Conservation (phyloP, 2,113 vertebrate genomes). For the Polyodon spathula region DNA sequence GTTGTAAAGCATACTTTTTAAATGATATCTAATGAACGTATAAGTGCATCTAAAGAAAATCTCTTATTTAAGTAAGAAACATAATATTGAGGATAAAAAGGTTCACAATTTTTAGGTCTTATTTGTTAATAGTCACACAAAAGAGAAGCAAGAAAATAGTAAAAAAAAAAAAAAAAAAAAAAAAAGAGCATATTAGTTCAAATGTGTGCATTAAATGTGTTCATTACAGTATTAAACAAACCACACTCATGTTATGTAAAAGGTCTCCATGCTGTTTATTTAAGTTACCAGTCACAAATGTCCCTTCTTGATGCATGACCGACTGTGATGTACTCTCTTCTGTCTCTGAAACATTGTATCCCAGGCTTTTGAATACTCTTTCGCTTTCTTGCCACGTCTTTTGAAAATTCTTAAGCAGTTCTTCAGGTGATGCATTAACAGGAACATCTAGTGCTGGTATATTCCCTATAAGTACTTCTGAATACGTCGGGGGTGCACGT, state of each 20-base stretch:
- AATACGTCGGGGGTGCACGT: slow-evolving; percentile 67
- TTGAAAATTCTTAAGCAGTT: slow-evolving; percentile 67
- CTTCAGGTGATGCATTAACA: slow-evolving; percentile 56
- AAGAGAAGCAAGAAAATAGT: too few species aligned
- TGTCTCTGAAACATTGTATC: slow-evolving; percentile 59
- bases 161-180: too few species aligned
- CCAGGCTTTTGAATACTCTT: slow-evolving; percentile 64
- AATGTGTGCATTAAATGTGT: too few species aligned
- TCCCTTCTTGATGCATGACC: slow-evolving; percentile 51
- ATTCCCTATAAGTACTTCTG: slow-evolving; percentile 72
- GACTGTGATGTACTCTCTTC: slow-evolving; percentile 41
- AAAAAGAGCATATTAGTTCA: too few species aligned
- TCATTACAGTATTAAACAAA: neutral
- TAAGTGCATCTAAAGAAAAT: too few species aligned
- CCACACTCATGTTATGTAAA: slow-evolving; percentile 33
- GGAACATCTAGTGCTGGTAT: slow-evolving; percentile 42
- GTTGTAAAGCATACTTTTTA: too few species aligned
- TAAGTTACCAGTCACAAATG: slow-evolving; percentile 58
- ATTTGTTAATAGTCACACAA: too few species aligned
- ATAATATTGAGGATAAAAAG: too few species aligned
- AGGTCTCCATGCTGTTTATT: slow-evolving; percentile 45
- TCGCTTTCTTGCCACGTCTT: slow-evolving; percentile 73
- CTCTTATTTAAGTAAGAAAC: too few species aligned
- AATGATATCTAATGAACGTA: too few species aligned
- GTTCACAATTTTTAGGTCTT: too few species aligned